phyloP scores from a whole-genome alignment of 1,140 invertebrate genomes.

The Zaprionus ghesquierei region DNA sequence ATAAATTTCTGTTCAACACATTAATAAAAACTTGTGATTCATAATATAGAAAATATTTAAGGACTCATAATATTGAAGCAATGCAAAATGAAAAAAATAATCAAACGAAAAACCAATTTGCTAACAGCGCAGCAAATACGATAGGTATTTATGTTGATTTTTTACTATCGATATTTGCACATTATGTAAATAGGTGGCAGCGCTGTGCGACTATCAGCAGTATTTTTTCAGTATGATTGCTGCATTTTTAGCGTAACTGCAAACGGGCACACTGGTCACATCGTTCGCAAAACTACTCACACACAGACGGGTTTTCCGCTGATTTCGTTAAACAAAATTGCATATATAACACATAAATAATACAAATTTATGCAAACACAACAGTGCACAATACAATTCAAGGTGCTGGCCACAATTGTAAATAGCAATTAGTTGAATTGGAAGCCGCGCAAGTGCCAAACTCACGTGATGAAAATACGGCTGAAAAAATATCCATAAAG shows the following conservation, averaged over 20 bases:
- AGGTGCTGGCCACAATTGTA: conserved; percentile 31
- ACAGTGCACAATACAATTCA: conserved; percentile 15
- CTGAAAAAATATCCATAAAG: conserved; percentile 62
- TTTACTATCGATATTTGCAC: neutral
- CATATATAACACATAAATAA: conserved; percentile 61
- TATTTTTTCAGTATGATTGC: conserved; percentile 3
- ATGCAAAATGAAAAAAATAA: neutral
- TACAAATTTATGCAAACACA: conserved; percentile 46
- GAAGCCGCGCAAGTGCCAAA: conserved; percentile 23
- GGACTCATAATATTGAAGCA: neutral
- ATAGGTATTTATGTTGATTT: neutral
- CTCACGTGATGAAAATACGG: conserved; percentile 75
- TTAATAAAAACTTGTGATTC: neutral
- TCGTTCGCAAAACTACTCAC: conserved; percentile 49
- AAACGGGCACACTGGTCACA: conserved; percentile 20
- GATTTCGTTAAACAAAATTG: conserved; percentile 55
- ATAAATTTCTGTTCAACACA: conserved; percentile 63
- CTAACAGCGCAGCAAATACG: neutral
- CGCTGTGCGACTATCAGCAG: neutral
- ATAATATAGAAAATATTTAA: neutral
- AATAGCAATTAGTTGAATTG: conserved; percentile 19
- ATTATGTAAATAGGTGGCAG: conserved; percentile 1
- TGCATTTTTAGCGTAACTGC: neutral
- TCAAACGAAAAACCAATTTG: no score
- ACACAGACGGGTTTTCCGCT: conserved; percentile 61